These are phyloP conservation scores for Clinocottus analis DNA, from an alignment of 2,113 vertebrate species.

Conservation along the genomic window DNA sequence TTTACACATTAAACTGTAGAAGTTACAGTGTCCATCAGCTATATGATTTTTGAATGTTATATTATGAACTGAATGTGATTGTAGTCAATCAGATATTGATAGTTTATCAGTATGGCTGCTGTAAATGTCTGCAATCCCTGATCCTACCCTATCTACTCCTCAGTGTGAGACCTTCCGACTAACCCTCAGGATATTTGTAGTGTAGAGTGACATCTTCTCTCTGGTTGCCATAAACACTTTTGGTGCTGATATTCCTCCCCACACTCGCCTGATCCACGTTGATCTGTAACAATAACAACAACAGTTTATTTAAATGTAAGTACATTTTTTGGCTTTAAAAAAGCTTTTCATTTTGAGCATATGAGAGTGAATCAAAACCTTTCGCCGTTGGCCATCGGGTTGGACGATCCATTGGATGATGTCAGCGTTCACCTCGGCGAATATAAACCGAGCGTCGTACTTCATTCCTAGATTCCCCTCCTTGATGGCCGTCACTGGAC, in stretches of 20 bases:
- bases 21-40: background rate
- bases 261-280: constrained; percentile 56
- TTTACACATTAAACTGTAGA: background rate
- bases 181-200: constrained; percentile 87
- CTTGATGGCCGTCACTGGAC: constrained; percentile 81
- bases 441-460: constrained; percentile 83
- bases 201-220: constrained; percentile 82
- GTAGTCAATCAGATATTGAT: background rate
- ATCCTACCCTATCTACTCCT: background rate
- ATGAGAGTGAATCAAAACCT: constrained; percentile 21
- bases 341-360: background rate
- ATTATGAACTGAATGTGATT: background rate
- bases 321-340: background rate
- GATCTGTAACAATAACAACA: constrained; percentile 35
- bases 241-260: constrained; percentile 85
- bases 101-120: background rate
- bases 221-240: constrained; percentile 77
- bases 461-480: constrained; percentile 81
- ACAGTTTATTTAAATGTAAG: too few relatives aligned
- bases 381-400: constrained; percentile 56
- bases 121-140: background rate
- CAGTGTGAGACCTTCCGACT: background rate
- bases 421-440: constrained; percentile 87
- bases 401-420: constrained; percentile 76
- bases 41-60: background rate